A percentile compares a stretch with the other conserved stretches of the same genome.
phyloP scores from a whole-genome alignment of 2,797 vertebrate species.

The Ambastaia sidthimunki region DNA sequence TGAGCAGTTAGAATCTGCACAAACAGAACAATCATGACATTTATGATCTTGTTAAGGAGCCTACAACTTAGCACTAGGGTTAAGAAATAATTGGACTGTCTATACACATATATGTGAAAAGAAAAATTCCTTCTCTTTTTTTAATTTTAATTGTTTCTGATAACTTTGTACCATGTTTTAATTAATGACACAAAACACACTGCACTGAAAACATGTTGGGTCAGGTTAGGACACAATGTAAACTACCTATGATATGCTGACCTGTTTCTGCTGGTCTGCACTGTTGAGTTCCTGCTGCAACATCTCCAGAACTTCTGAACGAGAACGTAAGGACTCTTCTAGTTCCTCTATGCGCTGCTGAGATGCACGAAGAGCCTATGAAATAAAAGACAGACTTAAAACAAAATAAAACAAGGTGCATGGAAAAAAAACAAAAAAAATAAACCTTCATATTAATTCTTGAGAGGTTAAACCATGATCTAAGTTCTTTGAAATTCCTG shows the following conservation, averaged over 20 bases:
- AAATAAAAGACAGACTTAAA: constrained; percentile 47
- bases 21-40: neutral
- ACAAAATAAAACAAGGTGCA: neutral
- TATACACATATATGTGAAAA: neutral
- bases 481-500: no score
- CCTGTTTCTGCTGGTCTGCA: constrained; percentile 90
- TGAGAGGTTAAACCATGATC: no score
- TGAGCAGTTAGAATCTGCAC: constrained; percentile 83
- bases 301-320: constrained; percentile 85
- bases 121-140: no score
- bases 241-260: constrained; percentile 54
- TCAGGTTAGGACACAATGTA: neutral
- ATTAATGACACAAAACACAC: no score
- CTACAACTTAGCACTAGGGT: neutral
- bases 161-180: no score
- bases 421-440: neutral
- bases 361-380: constrained; percentile 77
- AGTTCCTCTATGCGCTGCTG: constrained; percentile 86
- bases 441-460: neutral
- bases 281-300: constrained; percentile 86
- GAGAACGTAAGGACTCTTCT: constrained; percentile 82
- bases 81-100: neutral
- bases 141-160: no score
- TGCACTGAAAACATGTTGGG: neutral
- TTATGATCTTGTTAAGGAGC: neutral